Base-by-base conservation (phyloP, 1,140 invertebrate species). In the Drosophila cardini region DNA sequence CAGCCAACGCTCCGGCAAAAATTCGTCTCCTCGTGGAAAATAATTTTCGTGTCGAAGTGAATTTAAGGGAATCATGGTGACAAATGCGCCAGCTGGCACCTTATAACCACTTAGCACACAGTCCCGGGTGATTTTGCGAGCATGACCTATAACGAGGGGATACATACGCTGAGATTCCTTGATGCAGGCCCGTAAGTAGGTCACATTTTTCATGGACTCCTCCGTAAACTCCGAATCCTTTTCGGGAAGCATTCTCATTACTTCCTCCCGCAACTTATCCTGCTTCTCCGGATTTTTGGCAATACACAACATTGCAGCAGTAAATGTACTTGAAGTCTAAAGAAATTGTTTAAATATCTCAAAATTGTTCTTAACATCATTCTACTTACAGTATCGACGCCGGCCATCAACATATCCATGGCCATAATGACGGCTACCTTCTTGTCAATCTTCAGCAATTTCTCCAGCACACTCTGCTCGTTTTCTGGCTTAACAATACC, bases 281-380 rank as follows among this genome's bases (percentile, higher is more conserved):
- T 97, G 96, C 52, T 94, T 94, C 1, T 94, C 92, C 6, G 93
- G 94, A 92, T 97, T 94, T 0, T 93, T 93, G 0, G 96, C 95
- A 13, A 98, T 87, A 10, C 43, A 43, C 13, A 90, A 15, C 48
- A 90, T 42, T 1, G 72, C 46, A 0, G 69, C 77, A 1, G 68
- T 3, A 34, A 85, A 79, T 1, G 82, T 78, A 0, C 42, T 78
- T 4, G 76, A 67, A 10, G 85, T 90, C 87, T 90, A 16, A 2
- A 43, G 40, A 42, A 40, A 43, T 38, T 15, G 7, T 18, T 53
- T 4, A 63, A 11, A 5, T 11, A 13, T n/a, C 16, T 6, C 3
- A n/a, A n/a, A 26, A 26, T 5, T 4, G 0, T 26, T 26, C n/a
- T 26, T 3, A 21, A 4, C 21, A 3, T 3, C 2, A 26, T n/a